Evolutionary conservation across 1,140 invertebrate genomes (phyloP).

Genomic region (Drosophila malerkotliana): DNA sequence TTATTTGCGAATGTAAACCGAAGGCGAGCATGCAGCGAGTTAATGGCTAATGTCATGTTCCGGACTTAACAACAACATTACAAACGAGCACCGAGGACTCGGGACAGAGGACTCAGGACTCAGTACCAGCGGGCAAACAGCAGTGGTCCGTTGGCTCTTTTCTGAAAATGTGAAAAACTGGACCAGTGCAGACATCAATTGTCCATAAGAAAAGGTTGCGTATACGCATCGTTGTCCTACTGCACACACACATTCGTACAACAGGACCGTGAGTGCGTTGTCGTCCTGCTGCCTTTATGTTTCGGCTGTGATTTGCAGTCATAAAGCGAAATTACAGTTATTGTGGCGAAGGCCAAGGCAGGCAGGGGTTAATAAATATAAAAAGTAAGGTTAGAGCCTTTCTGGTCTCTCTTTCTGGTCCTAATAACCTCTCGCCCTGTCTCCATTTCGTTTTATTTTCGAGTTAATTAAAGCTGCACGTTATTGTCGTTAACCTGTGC

Average conservation of each 20-base stretch:
- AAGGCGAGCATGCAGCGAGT: conserved; percentile 80
- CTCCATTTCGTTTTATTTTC: conserved; percentile 72
- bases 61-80: conserved; percentile 82
- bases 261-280: conserved; percentile 31
- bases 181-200: conserved; percentile 75
- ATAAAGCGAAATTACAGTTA: conserved; percentile 82
- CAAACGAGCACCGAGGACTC: conserved; percentile 58
- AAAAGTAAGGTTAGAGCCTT: conserved; percentile 63
- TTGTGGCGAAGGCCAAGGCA: conserved; percentile 58
- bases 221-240: conserved; percentile 69
- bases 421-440: conserved; percentile 35
- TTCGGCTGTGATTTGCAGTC: conserved; percentile 81
- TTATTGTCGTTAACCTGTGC: conserved; percentile 61
- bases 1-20: conserved; percentile 81
- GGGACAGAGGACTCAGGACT: conserved; percentile 12
- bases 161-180: conserved; percentile 44
- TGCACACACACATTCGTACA: not conserved
- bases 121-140: conserved; percentile 59
- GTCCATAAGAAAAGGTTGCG: conserved; percentile 82
- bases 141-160: conserved; percentile 23
- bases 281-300: conserved; percentile 65
- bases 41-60: conserved; percentile 83
- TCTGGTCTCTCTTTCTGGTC: conserved; percentile 1
- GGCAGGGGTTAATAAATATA: conserved; percentile 78
- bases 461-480: conserved; percentile 78